These are phyloP conservation scores for Paedocypris sp. DNA, from an alignment of 2,113 vertebrate species.

Conservation along the genomic window DNA sequence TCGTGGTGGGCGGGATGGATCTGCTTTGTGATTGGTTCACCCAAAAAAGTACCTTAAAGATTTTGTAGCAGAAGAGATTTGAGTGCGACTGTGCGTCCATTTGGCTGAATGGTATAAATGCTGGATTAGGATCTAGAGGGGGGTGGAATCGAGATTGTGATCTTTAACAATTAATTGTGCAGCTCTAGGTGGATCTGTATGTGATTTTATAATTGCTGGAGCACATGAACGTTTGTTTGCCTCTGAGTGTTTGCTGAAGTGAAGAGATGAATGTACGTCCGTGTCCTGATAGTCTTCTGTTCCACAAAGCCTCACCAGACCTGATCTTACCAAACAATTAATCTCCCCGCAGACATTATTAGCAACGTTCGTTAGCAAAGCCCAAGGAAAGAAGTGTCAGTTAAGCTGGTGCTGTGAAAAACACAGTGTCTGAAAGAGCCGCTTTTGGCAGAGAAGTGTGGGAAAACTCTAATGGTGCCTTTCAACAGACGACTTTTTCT, in stretches of 20 bases:
- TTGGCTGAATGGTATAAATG: too few species aligned
- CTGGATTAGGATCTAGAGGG: too few species aligned
- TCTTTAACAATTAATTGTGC: too few species aligned
- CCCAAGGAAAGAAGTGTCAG: background rate
- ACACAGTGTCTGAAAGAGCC: background rate
- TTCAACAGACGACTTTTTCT: conserved; percentile 4
- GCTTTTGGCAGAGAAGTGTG: conserved; percentile 18
- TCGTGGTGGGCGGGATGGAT: too few species aligned
- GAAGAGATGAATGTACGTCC: background rate
- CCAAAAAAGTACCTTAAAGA: too few species aligned
- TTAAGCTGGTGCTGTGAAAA: background rate
- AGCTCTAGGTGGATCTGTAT: background rate
- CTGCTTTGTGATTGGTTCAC: too few species aligned
- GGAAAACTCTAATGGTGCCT: conserved; percentile 17
- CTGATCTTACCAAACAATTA: background rate
- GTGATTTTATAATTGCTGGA: background rate
- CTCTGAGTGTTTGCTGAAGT: background rate
- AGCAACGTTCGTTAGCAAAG: background rate
- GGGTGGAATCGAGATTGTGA: too few species aligned
- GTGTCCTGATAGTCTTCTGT: background rate
- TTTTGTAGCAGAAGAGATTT: too few species aligned
- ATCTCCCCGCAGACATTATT: conserved; percentile 7
- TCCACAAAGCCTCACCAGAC: background rate
- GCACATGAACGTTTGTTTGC: background rate
- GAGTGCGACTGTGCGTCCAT: too few species aligned